Percentiles rank a stretch among this genome's conserved stretches.
Conservation (phyloP, 2,113 vertebrate species). For the Atlantisia rogersi region DNA sequence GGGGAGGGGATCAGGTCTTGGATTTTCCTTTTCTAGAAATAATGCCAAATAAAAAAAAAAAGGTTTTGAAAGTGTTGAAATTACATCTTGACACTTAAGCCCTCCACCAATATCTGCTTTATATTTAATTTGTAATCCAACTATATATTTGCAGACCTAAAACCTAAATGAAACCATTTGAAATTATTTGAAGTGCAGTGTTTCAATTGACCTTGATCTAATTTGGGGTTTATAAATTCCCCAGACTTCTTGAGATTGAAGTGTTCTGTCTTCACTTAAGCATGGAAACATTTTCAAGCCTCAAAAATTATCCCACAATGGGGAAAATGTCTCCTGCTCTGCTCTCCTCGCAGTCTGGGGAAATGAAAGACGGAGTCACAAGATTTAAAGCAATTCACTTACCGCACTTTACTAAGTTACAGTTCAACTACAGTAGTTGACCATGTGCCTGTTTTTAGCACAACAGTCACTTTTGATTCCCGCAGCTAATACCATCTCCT, state of each 20-base stretch:
- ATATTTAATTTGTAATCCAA: conserved; percentile 28
- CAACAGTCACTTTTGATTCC: conserved; percentile 40
- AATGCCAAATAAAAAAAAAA: background rate
- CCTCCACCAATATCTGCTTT: conserved; percentile 29
- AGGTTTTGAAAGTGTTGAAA: conserved; percentile 37
- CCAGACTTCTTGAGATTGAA: conserved; percentile 52
- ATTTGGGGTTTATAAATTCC: conserved; percentile 59
- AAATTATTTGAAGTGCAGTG: conserved; percentile 37
- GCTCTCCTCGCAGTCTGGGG: conserved; percentile 11
- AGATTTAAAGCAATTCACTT: conserved; percentile 59
- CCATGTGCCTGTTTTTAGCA: conserved; percentile 57
- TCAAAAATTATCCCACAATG: conserved; percentile 57
- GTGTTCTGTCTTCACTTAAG: conserved; percentile 55
- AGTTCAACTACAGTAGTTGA: conserved; percentile 45
- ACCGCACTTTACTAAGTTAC: conserved; percentile 68
- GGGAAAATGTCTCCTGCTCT: conserved; percentile 49
- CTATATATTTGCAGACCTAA: conserved; percentile 13
- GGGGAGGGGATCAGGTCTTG: background rate
- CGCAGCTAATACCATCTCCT: background rate
- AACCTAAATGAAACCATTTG: conserved; percentile 42
- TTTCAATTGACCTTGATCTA: conserved; percentile 67
- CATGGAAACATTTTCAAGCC: conserved; percentile 63
- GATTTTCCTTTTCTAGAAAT: background rate
- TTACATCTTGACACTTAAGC: conserved; percentile 43
- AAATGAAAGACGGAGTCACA: conserved; percentile 57